A percentile compares a stretch with the other conserved stretches of the same genome.
These are phyloP conservation scores for Leucosticte australis DNA, from an alignment of 2,113 vertebrate genomes.

Conservation along the genomic window DNA sequence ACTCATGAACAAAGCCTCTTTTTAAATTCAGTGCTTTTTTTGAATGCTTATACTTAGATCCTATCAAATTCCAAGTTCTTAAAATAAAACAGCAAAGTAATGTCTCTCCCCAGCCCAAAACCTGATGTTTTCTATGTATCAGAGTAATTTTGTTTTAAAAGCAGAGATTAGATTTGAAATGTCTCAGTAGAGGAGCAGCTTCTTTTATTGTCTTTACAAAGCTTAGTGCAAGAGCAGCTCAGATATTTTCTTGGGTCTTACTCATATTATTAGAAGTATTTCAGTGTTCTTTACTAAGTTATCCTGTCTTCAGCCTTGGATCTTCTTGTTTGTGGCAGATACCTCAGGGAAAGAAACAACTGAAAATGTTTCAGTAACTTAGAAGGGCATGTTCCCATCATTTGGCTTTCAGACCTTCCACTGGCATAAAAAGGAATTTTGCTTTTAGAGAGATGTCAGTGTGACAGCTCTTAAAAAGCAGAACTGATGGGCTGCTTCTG, in stretches of 20 bases:
- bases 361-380: neutral
- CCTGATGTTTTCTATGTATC: neutral
- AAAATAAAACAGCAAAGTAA: neutral
- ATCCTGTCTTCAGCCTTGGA: neutral
- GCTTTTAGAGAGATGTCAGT: neutral
- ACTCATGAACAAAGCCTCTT: neutral
- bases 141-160: neutral
- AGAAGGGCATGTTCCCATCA: neutral
- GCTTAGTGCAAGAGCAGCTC: neutral
- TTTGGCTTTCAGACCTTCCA: slow-evolving; percentile 3
- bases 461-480: neutral
- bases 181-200: neutral
- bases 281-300: neutral
- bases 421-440: neutral
- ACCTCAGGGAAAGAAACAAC: neutral
- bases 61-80: neutral
- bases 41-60: neutral
- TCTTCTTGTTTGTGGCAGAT: neutral
- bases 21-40: neutral
- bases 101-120: neutral
- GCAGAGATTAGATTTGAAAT: neutral
- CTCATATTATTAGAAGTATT: neutral
- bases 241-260: neutral
- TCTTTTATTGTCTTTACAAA: slow-evolving; percentile 1
- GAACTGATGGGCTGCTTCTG: neutral